Percentiles rank a stretch among this genome's conserved stretches.
These are phyloP conservation scores for Menidia beryllina DNA, from an alignment of 2,113 vertebrate species.

Conservation along the genomic window DNA sequence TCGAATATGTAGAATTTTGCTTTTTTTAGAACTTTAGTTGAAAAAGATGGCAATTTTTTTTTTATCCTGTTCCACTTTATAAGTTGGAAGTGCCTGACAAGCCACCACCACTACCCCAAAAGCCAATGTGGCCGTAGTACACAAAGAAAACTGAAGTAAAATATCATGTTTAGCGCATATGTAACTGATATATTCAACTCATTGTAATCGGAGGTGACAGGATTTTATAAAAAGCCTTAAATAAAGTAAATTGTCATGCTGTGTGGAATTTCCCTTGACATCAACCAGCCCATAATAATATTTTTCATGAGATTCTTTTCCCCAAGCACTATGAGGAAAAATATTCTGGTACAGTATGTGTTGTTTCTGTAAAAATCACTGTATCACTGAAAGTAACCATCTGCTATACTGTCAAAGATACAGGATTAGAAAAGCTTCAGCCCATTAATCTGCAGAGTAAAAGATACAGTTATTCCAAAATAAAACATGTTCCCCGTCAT, in stretches of 20 bases:
- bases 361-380: constrained; percentile 72
- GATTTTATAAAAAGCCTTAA: constrained; percentile 70
- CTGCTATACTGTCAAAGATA: constrained; percentile 45
- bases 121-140: constrained; percentile 49
- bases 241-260: constrained; percentile 83
- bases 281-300: constrained; percentile 83
- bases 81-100: constrained; percentile 20
- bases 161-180: constrained; percentile 64
- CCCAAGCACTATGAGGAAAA: constrained; percentile 68
- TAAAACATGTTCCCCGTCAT: constrained; percentile 46
- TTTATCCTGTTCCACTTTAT: constrained; percentile 30
- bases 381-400: constrained; percentile 73
- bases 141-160: constrained; percentile 67
- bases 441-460: constrained; percentile 45
- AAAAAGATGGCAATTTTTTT: constrained; percentile 34
- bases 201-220: constrained; percentile 84
- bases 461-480: constrained; percentile 40
- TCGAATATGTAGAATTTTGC: constrained; percentile 4
- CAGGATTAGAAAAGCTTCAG: constrained; percentile 46
- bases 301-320: constrained; percentile 81
- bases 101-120: constrained; percentile 15
- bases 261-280: constrained; percentile 80
- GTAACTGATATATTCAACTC: constrained; percentile 76
- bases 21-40: background rate
- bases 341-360: constrained; percentile 69